Percentiles rank a stretch among this genome's conserved stretches.
phyloP scores from a whole-genome alignment of 2,888 invertebrate genomes.

The Tholera decimalis region DNA sequence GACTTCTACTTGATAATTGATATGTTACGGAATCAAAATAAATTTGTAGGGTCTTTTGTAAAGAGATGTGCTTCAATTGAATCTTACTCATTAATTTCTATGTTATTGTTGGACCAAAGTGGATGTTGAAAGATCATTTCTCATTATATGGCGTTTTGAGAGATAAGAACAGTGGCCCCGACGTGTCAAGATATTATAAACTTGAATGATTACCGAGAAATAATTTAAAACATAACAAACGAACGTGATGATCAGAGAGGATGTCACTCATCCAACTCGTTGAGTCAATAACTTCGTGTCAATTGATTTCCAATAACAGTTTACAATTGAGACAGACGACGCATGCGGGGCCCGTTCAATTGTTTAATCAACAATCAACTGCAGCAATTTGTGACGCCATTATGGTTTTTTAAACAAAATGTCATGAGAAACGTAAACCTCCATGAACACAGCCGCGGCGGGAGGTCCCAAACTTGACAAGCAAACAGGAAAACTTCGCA shows the following conservation, averaged over 20 bases:
- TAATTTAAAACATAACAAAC: slow-evolving; percentile 54
- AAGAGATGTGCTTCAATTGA: neutral
- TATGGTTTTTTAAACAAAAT: slow-evolving; percentile 78
- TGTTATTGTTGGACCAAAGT: slow-evolving; percentile 5
- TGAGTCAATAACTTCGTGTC: slow-evolving; percentile 82
- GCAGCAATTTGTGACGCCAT: slow-evolving; percentile 79
- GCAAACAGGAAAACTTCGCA: slow-evolving; percentile 69
- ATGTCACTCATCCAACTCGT: slow-evolving; percentile 78
- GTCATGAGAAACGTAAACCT: slow-evolving; percentile 70
- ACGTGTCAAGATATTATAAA: slow-evolving; percentile 49
- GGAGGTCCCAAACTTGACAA: slow-evolving; percentile 73
- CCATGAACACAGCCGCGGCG: slow-evolving; percentile 61
- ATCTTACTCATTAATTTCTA: neutral
- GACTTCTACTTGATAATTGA: neutral
- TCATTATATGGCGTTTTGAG: slow-evolving; percentile 24
- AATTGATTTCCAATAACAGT: slow-evolving; percentile 91
- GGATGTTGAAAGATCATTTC: slow-evolving; percentile 21
- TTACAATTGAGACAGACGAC: slow-evolving; percentile 86
- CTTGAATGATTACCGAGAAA: slow-evolving; percentile 49
- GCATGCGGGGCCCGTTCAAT: slow-evolving; percentile 87
- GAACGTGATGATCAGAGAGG: slow-evolving; percentile 59
- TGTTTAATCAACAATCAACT: slow-evolving; percentile 86
- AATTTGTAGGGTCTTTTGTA: neutral
- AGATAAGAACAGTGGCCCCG: slow-evolving; percentile 35
- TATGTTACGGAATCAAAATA: neutral